Base-by-base conservation (phyloP, 2,113 vertebrate species). In the Ivindomyrus marchei region DNA sequence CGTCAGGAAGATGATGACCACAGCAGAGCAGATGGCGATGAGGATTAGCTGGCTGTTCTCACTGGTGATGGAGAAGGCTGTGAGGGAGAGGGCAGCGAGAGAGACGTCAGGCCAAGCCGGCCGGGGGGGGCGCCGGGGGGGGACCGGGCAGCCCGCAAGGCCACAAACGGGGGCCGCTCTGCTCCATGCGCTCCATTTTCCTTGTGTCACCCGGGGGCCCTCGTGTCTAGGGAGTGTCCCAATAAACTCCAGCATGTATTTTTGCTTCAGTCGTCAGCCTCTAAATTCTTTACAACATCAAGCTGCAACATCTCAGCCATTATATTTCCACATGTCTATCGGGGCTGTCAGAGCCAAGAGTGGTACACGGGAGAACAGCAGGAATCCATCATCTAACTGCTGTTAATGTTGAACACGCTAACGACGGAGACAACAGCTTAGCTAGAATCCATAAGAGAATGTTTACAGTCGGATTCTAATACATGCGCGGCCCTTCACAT, bases 51-150 rank as follows among this genome's bases (percentile, higher is more conserved):
- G 98, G 94, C 98, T 99, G 85, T 96, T 99, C 95, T 99, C 98
- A 86, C 98, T 97, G 85, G 98, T 98, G 94, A 99, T 99, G 90
- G 98, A 99, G 95, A 99, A 99, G 27, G 98, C 98, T 96, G 97
- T 91, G 94, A 94, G 91, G 93, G 92, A 92, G 90, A 92, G 4
- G 89, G 21, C 91, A 88, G 90, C 13, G 92, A 2, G 92, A 56
- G 8, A 88, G 91, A n/a, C 5, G 6, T 80, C 36, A 80, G 74
- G 74, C 13, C 31, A 80, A 45, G 83, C 36, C 3, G 42, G 24
- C 19, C 7, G 21, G 39, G 13, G 36, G 80, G 46, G 36, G 36
- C 36, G 36, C 36, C 36, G 36, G 9, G 3, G 3, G 5, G 7
- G 5, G 31, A 0, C 31, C 39, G 91, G 11, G 19, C 45, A 47